phyloP scores from a whole-genome alignment of 2,888 invertebrate species.

The Ptychoptera contaminata region DNA sequence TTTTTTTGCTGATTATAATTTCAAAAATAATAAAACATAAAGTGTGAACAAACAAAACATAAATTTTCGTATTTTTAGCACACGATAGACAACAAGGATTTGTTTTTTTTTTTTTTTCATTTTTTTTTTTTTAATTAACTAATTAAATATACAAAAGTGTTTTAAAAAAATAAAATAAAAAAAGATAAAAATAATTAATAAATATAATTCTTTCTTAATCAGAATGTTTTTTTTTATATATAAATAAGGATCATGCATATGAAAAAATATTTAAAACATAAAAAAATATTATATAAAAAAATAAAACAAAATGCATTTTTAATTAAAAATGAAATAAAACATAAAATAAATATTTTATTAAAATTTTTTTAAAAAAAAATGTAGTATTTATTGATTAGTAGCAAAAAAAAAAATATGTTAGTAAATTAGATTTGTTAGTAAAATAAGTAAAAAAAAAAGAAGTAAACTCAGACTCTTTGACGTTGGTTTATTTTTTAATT shows the following conservation, averaged over 20 bases:
- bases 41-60: slow-evolving; percentile 4
- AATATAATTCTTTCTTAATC: background rate
- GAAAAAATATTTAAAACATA: slow-evolving; percentile 1
- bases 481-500: too few relatives aligned
- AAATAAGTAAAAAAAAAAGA: too few relatives aligned
- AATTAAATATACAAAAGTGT: slow-evolving; percentile 1
- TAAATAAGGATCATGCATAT: slow-evolving; percentile 15
- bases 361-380: too few relatives aligned
- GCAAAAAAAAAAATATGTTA: too few relatives aligned
- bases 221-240: slow-evolving; percentile 6
- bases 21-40: background rate
- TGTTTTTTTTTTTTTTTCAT: background rate
- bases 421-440: too few relatives aligned
- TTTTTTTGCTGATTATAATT: background rate
- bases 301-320: slow-evolving; percentile 27
- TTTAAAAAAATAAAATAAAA: slow-evolving; percentile 7
- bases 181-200: slow-evolving; percentile 1
- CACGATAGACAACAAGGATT: slow-evolving; percentile 1
- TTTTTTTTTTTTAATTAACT: background rate
- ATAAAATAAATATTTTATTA: too few relatives aligned
- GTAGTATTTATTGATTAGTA: too few relatives aligned
- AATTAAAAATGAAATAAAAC: slow-evolving; percentile 7
- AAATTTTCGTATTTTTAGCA: background rate
- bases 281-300: slow-evolving; percentile 14
- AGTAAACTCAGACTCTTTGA: too few relatives aligned